A percentile compares a stretch with the other conserved stretches of the same genome.
phyloP scores from a whole-genome alignment of 1,140 invertebrate species.

The Theocolax elegans region DNA sequence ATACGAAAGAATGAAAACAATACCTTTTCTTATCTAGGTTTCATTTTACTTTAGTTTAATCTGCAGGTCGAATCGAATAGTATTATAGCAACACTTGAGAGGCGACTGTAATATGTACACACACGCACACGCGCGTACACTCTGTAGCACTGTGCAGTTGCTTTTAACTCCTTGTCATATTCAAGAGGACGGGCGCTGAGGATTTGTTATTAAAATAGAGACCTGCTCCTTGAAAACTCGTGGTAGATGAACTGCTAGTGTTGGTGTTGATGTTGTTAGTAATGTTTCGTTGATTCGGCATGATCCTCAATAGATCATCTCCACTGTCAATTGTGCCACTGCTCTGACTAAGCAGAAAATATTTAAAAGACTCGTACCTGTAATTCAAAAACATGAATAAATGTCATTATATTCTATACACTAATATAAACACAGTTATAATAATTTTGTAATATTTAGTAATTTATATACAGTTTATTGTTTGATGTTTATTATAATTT shows the following conservation, averaged over 20 bases:
- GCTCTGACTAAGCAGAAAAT: slow-evolving; percentile 63
- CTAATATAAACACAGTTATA: too few relatives aligned
- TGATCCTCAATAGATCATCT: slow-evolving; percentile 7
- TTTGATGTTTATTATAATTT: too few relatives aligned
- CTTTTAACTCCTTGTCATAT: slow-evolving; percentile 62
- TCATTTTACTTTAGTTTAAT: not conserved
- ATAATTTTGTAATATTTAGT: too few relatives aligned
- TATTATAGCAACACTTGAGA: slow-evolving; percentile 23
- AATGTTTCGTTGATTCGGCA: not conserved
- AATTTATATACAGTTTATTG: too few relatives aligned
- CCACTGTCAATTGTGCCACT: slow-evolving; percentile 43
- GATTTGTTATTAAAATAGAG: slow-evolving; percentile 63
- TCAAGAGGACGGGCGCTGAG: slow-evolving; percentile 58
- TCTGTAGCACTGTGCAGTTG: not conserved
- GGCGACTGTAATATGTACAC: slow-evolving; percentile 23
- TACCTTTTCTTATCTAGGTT: not conserved
- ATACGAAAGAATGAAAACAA: slow-evolving; percentile 15
- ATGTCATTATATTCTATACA: too few relatives aligned
- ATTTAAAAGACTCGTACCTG: slow-evolving; percentile 80
- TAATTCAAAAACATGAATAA: slow-evolving; percentile 30
- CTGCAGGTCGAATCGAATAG: slow-evolving; percentile 11
- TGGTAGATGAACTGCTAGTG: not conserved
- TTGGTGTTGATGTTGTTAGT: not conserved
- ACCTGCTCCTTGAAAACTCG: slow-evolving; percentile 60
- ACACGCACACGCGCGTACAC: not conserved